Base-by-base conservation (phyloP, 2,888 invertebrate genomes). In the Tinea pellionella region DNA sequence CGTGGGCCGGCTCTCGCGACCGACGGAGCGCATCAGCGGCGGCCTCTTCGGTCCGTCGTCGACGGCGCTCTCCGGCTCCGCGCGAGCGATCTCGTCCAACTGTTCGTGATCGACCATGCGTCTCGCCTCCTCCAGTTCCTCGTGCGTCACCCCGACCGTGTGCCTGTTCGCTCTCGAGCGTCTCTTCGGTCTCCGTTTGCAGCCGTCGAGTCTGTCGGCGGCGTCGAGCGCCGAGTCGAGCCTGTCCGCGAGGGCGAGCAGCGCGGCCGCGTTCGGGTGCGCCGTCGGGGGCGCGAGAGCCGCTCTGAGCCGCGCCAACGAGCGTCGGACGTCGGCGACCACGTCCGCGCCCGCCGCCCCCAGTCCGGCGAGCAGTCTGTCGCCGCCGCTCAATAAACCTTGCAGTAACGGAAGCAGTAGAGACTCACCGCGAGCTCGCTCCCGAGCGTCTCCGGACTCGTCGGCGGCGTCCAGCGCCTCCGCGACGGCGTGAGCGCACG, bases 141-240 rank as follows among this genome's bases (percentile, higher is more conserved):
- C 94, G 53, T 90, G 89, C 42, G 93, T 94, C 15, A 96, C 95
- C 56, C 94, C 95, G 18, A 96, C 93, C 0, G 96, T 96, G 75
- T 96, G 94, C 0, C 96, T 82, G 56, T 90, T 90, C 63, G 91
- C 90, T 30, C 93, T 89, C 64, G 89, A 88, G 61, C 91, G 89
- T 9, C 89, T 78, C 63, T 90, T 89, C 24, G 91, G 83, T 1
- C 87, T 75, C 60, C 85, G 75, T 61, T 74, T 74, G 68, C 79
- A 78, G 63, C 80, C 80, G 65, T 85, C 81, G 29, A 82, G 74
- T 0, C 80, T 66, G 69, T 80, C 78, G 63, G 82, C 74, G 59
- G 79, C 78, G 63, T 77, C 77, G 29, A 89, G 78, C 53, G 90
- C 88, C 63, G 90, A 90, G 68, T 94, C 90, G 0, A 94, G 88